These are phyloP conservation scores for Drosophila nigricruria DNA, from an alignment of 2,888 invertebrate genomes.

Conservation along the genomic window DNA sequence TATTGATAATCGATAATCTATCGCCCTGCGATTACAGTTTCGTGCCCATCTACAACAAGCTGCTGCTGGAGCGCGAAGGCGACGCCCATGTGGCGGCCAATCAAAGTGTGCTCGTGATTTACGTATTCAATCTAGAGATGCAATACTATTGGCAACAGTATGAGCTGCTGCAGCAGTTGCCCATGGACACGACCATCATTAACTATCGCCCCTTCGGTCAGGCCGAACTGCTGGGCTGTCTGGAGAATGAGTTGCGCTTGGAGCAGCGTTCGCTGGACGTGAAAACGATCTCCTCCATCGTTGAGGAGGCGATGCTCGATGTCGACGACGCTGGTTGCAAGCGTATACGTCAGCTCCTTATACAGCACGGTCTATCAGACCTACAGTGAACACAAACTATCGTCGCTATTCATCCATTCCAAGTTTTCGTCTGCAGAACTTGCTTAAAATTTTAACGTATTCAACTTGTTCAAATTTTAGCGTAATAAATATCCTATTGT, in stretches of 20 bases:
- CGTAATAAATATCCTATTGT: not conserved
- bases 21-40: constrained; percentile 52
- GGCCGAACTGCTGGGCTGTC: constrained; percentile 44
- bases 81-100: constrained; percentile 24
- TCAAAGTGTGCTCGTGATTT: constrained; percentile 56
- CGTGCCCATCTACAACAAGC: constrained; percentile 57
- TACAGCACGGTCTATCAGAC: constrained; percentile 29
- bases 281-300: constrained; percentile 9
- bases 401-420: not conserved
- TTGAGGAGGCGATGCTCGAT: constrained; percentile 40
- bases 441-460: constrained; percentile 6
- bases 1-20: constrained; percentile 78
- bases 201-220: constrained; percentile 49
- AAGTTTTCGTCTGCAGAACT: not conserved
- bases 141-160: constrained; percentile 52
- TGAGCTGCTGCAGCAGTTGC: constrained; percentile 57
- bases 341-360: constrained; percentile 31
- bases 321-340: constrained; percentile 53
- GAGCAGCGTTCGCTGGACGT: constrained; percentile 42
- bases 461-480: constrained; percentile 13
- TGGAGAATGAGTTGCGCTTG: constrained; percentile 38
- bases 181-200: constrained; percentile 50
- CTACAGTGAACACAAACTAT: not conserved
- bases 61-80: constrained; percentile 55
- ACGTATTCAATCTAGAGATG: constrained; percentile 53